These are phyloP conservation scores for Phasia obesa DNA, from an alignment of 2,888 invertebrate genomes.

Conservation along the genomic window DNA sequence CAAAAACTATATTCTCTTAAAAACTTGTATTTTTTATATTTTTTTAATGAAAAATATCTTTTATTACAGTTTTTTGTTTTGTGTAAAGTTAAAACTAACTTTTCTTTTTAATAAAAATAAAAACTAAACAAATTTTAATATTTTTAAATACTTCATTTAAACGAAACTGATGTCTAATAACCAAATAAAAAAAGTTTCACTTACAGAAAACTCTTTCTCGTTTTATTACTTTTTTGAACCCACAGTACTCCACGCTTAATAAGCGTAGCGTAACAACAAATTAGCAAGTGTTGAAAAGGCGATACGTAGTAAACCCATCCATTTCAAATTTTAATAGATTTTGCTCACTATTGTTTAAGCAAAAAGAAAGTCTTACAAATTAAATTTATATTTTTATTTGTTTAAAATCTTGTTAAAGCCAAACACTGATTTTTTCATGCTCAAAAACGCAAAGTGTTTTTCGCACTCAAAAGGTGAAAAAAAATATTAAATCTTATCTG, in stretches of 20 bases:
- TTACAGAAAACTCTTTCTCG: neutral
- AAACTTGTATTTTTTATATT: no score
- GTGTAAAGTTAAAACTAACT: no score
- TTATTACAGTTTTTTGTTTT: no score
- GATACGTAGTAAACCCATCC: neutral
- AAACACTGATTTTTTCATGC: neutral
- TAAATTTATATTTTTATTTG: neutral
- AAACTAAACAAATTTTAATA: no score
- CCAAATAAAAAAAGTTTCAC: neutral
- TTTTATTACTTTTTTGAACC: neutral
- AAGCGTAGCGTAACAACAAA: slow-evolving; percentile 25
- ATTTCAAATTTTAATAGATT: slow-evolving; percentile 1
- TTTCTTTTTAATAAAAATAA: no score
- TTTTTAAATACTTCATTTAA: no score
- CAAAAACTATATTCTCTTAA: no score
- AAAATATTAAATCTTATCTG: neutral
- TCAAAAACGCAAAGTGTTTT: slow-evolving; percentile 5
- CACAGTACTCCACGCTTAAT: neutral
- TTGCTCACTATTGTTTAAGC: neutral
- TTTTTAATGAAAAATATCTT: no score
- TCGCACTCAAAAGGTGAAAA: neutral
- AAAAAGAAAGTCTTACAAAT: slow-evolving; percentile 33
- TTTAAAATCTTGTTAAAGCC: neutral
- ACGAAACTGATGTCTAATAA: no score
- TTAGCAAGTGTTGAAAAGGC: slow-evolving; percentile 35